Base-by-base conservation (phyloP, 2,797 vertebrate species). In the Semaprochilodus insignis region DNA sequence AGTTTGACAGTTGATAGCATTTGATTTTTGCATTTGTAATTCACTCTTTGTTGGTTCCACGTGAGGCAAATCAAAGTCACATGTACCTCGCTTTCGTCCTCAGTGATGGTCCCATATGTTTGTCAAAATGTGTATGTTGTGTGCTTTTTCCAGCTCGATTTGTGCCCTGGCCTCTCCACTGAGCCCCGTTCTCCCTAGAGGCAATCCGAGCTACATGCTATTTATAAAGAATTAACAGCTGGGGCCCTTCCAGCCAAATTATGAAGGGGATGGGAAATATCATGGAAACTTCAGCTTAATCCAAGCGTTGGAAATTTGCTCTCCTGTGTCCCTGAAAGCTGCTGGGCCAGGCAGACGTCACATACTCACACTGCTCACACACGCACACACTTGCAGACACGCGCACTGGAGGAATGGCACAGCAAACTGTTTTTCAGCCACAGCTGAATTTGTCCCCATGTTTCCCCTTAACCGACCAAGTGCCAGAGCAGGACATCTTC, bases 221-320 rank as follows among this genome's bases (percentile, higher is more conserved):
- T 95, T 95, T 95, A 93, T 95, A 95, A 93, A 94, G 92, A 93
- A 90, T 83, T 89, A 96, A 94, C 95, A 96, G 94, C 94, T 96
- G 95, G 93, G 94, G 91, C 93, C 93, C 94, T 93, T 93, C 90
- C 88, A 95, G 94, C 93, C 88, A 92, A 92, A 94, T 92, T 87
- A 91, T 86, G 77, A 77, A 75, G 81, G 48, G 57, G 62, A 65
- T 85, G 91, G 90, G 87, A 91, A 87, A 91, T 92, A 93, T 92
- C 90, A 87, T 92, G 88, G 87, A 94, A 93, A 93, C 91, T 93
- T 95, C 90, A 91, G 92, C 90, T 93, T 94, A 92, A 95, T 89
- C 91, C 91, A 94, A 93, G 91, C 92, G 89, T 93, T 94, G 78
- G 89, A 91, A 93, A 93, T 90, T 74, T 80, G 73, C 54, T 85